Base-by-base conservation (phyloP, 2,113 vertebrate species). In the Lepidothrix coronata region DNA sequence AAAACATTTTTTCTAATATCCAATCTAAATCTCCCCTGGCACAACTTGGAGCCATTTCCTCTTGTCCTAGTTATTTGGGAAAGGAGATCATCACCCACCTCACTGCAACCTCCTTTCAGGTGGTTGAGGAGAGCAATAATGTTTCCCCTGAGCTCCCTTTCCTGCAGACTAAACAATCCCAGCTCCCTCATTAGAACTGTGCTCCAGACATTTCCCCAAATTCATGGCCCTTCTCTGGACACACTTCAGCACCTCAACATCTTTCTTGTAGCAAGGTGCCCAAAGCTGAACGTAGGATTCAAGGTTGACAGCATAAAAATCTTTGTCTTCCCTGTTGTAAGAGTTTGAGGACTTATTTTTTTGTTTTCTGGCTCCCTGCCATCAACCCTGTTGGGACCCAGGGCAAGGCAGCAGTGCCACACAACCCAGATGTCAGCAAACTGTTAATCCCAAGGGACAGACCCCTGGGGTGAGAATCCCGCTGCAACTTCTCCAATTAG, bases 371-470 rank as follows among this genome's bases (percentile, higher is more conserved):
- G 88, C 91, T 95, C 52, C 41, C 61, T 86, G 93, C 85, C 92
- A 87, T 91, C 37, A 62, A 46, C 48, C 48, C 73, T 62, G 51
- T 65, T 95, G 83, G 83, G 86, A 94, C 83, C 57, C 54, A 85
- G 85, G 88, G 86, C 88, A 89, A 93, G 52, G 41, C 83, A 86
- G 83, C 79, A 66, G 80, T 85, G 80, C 80, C 92, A 95, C 0
- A 0, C 76, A 96, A 68, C 76, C 86, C 88, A 97, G 68, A 95
- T 94, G 88, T 96, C 95, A 96, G 74, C 70, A 85, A 93, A 92
- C 31, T 9, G 2, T 80, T 97, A 96, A 97, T 97, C 91, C 93
- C 90, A 96, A 96, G 76, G 92, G 95, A 97, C 93, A 96, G 95
- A 88, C 28, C 79, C 95, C 95, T 80, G 52, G 52, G 61, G 95